phyloP scores from a whole-genome alignment of 2,888 invertebrate species.

The Entomobrya multifasciata region DNA sequence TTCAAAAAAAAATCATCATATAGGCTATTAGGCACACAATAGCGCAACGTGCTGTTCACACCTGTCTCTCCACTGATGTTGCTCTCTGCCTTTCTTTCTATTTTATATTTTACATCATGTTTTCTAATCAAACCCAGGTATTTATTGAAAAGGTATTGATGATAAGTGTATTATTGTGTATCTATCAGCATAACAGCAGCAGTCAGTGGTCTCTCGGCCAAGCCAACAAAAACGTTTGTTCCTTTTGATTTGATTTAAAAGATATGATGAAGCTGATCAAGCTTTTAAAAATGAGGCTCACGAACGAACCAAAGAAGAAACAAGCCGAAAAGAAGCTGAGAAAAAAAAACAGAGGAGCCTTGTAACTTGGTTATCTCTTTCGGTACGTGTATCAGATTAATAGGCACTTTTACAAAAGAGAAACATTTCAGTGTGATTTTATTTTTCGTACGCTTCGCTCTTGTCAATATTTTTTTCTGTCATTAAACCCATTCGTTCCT shows the following conservation, averaged over 20 bases:
- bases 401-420: too few species aligned
- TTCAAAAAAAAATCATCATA: slow-evolving; percentile 64
- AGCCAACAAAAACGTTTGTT: slow-evolving; percentile 59
- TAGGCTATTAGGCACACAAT: slow-evolving; percentile 66
- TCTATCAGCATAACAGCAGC: slow-evolving; percentile 57
- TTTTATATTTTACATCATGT: slow-evolving; percentile 70
- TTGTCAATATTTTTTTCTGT: slow-evolving; percentile 48
- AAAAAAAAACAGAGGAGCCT: not conserved
- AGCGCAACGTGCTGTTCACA: slow-evolving; percentile 74
- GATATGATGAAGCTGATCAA: slow-evolving; percentile 51
- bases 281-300: not conserved
- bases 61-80: slow-evolving; percentile 48
- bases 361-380: not conserved
- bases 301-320: not conserved
- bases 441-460: slow-evolving; percentile 7
- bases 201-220: slow-evolving; percentile 8
- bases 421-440: too few species aligned
- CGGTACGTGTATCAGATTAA: slow-evolving; percentile 27
- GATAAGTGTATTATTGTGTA: slow-evolving; percentile 69
- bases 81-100: slow-evolving; percentile 2
- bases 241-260: slow-evolving; percentile 62
- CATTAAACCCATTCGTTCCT: slow-evolving; percentile 56
- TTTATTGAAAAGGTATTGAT: slow-evolving; percentile 9
- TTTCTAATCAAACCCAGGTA: slow-evolving; percentile 72
- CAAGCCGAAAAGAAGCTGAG: not conserved